Conservation (phyloP, 2,888 invertebrate genomes). For the Drosophila hamatofila region DNA sequence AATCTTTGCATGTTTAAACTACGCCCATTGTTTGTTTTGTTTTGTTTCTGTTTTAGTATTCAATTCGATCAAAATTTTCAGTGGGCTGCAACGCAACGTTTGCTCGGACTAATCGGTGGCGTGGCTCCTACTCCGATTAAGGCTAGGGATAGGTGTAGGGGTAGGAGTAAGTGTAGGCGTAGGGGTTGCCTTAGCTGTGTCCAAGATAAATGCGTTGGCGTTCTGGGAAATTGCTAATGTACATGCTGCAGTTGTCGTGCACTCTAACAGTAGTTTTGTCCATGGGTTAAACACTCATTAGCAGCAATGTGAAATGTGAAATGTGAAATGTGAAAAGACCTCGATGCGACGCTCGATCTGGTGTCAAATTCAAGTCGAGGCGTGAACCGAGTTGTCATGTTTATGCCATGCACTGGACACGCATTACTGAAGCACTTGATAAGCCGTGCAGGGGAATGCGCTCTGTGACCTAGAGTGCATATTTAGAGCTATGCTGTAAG, state of each 20-base stretch:
- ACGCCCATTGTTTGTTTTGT: constrained; percentile 58
- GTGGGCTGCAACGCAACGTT: constrained; percentile 65
- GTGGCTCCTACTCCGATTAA: constrained; percentile 13
- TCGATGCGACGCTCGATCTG: constrained; percentile 47
- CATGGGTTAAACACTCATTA: constrained; percentile 47
- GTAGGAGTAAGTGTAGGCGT: not conserved
- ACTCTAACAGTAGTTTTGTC: constrained; percentile 36
- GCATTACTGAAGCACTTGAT: constrained; percentile 23
- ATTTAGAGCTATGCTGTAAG: not conserved
- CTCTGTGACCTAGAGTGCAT: not conserved
- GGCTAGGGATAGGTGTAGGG: not conserved
- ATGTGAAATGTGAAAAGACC: constrained; percentile 28
- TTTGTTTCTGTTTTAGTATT: constrained; percentile 34
- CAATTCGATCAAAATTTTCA: constrained; percentile 50
- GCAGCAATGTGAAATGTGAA: constrained; percentile 27
- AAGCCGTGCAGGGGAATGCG: not conserved
- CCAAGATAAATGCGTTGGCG: constrained; percentile 80
- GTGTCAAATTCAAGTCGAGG: constrained; percentile 68
- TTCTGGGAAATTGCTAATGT: constrained; percentile 83
- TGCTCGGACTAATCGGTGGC: constrained; percentile 70
- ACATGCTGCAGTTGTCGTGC: constrained; percentile 44
- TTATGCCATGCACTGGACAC: constrained; percentile 64
- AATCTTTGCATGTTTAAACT: constrained; percentile 50
- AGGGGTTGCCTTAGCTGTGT: constrained; percentile 3
- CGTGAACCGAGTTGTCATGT: constrained; percentile 71